These are phyloP conservation scores for Gallinago paraguaiae DNA, from an alignment of 2,113 vertebrate genomes.

Conservation along the genomic window DNA sequence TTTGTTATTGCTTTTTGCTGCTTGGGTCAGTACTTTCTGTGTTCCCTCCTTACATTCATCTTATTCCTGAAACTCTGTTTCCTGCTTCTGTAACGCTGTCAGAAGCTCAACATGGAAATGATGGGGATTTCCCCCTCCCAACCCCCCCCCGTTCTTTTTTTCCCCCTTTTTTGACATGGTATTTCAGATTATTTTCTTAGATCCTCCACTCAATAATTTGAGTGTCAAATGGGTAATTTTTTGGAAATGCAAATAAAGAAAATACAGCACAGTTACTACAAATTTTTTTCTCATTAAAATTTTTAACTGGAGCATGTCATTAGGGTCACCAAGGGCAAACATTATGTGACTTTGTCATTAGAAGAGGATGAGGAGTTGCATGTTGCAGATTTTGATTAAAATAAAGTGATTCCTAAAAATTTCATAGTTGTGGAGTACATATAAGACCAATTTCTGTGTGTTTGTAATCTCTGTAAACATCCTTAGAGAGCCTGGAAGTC, in stretches of 20 bases:
- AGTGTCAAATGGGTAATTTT: not conserved
- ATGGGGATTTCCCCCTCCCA: no score
- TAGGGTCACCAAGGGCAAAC: not conserved
- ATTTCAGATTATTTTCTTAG: not conserved
- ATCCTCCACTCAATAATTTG: not conserved
- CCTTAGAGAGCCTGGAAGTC: not conserved
- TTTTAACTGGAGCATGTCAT: not conserved
- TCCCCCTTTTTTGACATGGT: not conserved
- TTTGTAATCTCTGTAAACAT: not conserved
- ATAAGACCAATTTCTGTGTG: not conserved
- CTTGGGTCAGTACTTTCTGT: not conserved
- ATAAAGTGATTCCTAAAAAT: not conserved
- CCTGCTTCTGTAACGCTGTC: not conserved
- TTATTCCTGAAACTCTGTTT: not conserved
- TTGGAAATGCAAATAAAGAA: not conserved
- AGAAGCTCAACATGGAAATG: fast-evolving
- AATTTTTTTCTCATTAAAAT: fast-evolving
- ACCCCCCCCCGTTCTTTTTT: fast-evolving
- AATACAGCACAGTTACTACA: fast-evolving
- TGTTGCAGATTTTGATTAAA: not conserved
- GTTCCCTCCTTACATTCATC: not conserved
- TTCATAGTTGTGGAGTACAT: not conserved
- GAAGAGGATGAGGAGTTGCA: not conserved
- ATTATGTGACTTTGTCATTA: not conserved
- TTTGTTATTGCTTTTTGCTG: not conserved